Evolutionary conservation across 1,140 invertebrate genomes (phyloP).

Genomic region (Himalopsyche phryganea): DNA sequence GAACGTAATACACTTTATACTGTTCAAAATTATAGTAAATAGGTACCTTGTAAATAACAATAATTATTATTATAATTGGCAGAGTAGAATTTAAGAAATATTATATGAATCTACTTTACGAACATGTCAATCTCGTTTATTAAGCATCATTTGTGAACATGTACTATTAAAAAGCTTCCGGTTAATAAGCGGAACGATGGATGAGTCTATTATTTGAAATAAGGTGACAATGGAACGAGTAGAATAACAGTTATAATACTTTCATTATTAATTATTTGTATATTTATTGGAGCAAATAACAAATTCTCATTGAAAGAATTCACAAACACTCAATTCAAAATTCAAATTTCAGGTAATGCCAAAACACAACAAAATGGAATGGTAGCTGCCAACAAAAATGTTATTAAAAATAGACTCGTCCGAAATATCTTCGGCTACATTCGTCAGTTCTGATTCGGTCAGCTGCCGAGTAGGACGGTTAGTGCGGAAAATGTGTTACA

Average conservation of each 20-base stretch:
- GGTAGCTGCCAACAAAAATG: slow-evolving; percentile 30
- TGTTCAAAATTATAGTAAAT: too few relatives aligned
- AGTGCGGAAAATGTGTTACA: slow-evolving; percentile 49
- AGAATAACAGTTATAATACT: too few relatives aligned
- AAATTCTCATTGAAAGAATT: too few relatives aligned
- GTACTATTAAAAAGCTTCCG: slow-evolving; percentile 8
- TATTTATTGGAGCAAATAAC: too few relatives aligned
- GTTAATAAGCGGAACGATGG: slow-evolving; percentile 23
- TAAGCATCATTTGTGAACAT: neutral
- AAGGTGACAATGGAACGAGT: neutral
- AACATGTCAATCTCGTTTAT: neutral
- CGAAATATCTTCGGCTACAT: slow-evolving; percentile 29
- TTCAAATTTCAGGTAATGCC: neutral
- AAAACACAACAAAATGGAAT: slow-evolving; percentile 2
- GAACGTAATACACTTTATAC: too few relatives aligned
- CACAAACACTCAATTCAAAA: too few relatives aligned
- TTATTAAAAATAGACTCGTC: slow-evolving; percentile 35
- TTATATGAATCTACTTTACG: too few relatives aligned
- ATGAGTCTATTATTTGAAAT: slow-evolving; percentile 31
- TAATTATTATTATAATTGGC: too few relatives aligned
- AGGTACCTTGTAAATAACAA: too few relatives aligned
- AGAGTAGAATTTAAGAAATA: too few relatives aligned
- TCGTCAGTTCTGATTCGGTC: slow-evolving; percentile 51
- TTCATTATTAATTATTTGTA: too few relatives aligned
- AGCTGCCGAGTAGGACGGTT: slow-evolving; percentile 43